Evolutionary conservation across 2,888 invertebrate species (phyloP), one percentile per base, ranked within the genome.

Genomic region (Exephanes ischioxanthus): DNA sequence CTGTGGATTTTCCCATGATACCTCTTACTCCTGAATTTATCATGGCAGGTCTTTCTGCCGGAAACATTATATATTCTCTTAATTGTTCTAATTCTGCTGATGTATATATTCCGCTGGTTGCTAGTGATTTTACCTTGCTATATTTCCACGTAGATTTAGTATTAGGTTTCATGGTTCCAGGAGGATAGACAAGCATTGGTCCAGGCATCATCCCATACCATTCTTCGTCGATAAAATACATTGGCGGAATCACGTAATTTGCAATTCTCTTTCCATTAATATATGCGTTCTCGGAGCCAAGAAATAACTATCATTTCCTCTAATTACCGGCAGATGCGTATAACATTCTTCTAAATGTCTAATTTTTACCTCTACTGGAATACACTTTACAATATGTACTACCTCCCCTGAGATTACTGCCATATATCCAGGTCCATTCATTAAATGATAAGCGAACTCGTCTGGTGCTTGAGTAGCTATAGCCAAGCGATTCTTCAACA

Each of bases 331-430:
- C 9, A 41, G 58, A 83, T 89, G 88, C 4, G 87, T 58, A 48
- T 86, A 90, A 55, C 89, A 90, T 26, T 67, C 83, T 11, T 85
- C 70, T 5, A 81, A 70, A 14, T 83, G 30, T 33, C 86, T 37
- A 16, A 89, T 37, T 26, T 30, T 73, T 0, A 87, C 88, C 22
- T 83, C 73, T 26, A 81, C 82, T 5, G 89, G 88, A 3, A 88
- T 80, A 73, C 89, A 90, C 72, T 89, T 85, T 55, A 90, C 78
- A 7, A 90, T 88, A 70, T 89, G 6, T 33, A 33, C 30, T 5
- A 33, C 30, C 3, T 33, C 30, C 5, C 30, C 30, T 0, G 30
- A 33, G 3, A 88, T 80, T n/a, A 87, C 75, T 4, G 88, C 89
- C 72, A 90, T 87, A 70, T 89, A 89, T 0, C 90, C 90, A 48